Evolutionary conservation across 1,140 invertebrate genomes (phyloP).

Genomic region (Drosophila suzukii): DNA sequence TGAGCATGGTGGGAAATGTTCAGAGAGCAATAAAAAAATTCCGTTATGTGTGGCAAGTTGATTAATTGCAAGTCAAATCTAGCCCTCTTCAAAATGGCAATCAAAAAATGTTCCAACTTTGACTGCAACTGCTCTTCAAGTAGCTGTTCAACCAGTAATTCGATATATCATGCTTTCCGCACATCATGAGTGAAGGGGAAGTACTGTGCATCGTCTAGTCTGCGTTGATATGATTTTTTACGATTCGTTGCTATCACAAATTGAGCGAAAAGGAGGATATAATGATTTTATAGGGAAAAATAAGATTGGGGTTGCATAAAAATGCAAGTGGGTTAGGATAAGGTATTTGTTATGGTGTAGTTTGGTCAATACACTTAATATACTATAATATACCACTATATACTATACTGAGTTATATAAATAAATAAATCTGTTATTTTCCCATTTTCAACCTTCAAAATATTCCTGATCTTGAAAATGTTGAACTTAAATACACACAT

Average conservation of each 20-base stretch:
- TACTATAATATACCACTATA: too few relatives aligned
- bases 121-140: constrained; percentile 7
- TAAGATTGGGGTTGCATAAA: constrained; percentile 2
- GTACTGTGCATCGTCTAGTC: constrained; percentile 34
- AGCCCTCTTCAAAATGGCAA: constrained; percentile 20
- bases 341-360: too few relatives aligned
- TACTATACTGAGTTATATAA: too few relatives aligned
- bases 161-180: constrained; percentile 35
- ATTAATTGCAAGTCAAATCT: constrained; percentile 14
- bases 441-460: constrained; percentile 18
- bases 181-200: constrained; percentile 31
- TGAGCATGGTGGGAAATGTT: constrained; percentile 30
- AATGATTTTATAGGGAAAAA: constrained; percentile 13
- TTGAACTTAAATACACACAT: constrained; percentile 25
- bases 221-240: constrained; percentile 60
- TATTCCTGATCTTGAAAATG: constrained; percentile 48
- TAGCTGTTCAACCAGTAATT: constrained; percentile 24
- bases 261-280: constrained; percentile 39
- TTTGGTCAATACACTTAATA: too few relatives aligned
- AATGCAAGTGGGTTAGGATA: not conserved
- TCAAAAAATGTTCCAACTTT: constrained; percentile 21
- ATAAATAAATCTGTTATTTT: too few relatives aligned
- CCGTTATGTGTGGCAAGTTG: constrained; percentile 20
- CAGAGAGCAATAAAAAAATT: constrained; percentile 2
- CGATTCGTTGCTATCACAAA: constrained; percentile 61